Base-by-base conservation (phyloP, 2,888 invertebrate genomes). In the Orchesella flavescens region DNA sequence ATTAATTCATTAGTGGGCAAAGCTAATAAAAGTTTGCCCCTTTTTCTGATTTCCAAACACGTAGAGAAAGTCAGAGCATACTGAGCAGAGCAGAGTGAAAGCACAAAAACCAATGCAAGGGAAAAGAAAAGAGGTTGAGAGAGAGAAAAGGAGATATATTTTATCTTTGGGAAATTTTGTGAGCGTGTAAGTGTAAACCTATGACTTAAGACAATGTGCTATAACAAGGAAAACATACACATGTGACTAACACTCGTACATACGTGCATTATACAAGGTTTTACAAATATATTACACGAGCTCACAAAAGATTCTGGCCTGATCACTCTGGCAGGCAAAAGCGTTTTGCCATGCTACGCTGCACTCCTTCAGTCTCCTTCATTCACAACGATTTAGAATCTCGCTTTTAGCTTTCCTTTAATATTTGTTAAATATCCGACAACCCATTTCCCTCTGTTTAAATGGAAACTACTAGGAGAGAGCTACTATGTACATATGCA, bases 1-100 rank as follows among this genome's bases (percentile, higher is more conserved):
- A 86, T 87, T 87, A 87, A 87, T 87, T 87, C 85, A 87, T 87
- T 87, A 87, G 86, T 78, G 75, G 85, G 68, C 76, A 80, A 79
- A 83, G 84, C 78, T 73, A 76, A 77, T 84, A 82, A 73, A 80
- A 76, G 72, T 82, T 79, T 75, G 34, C 49, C 69, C 79, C 84
- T 84, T 77, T 72, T 86, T 84, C 72, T 44, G 84, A 82, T 84
- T 86, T 86, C 86, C 63, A 66, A 68, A 69, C 83, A 80, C 86
- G 86, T 83, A 72, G 66, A n/a, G 23, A 57, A 72, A 78, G 72
- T 65, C 65, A 53, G 69, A 21, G 72, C 63, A 63, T 44, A 72
- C 17, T n/a, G n/a, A n/a, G 61, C 17, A 57, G 15, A 79, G 69
- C 12, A 53, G 53, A 69, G 34, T 5, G 17, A 15, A 53, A 15